Percentiles rank a stretch among this genome's conserved stretches.
Conservation (phyloP, 1,140 invertebrate genomes). For the Penaeus chinensis region DNA sequence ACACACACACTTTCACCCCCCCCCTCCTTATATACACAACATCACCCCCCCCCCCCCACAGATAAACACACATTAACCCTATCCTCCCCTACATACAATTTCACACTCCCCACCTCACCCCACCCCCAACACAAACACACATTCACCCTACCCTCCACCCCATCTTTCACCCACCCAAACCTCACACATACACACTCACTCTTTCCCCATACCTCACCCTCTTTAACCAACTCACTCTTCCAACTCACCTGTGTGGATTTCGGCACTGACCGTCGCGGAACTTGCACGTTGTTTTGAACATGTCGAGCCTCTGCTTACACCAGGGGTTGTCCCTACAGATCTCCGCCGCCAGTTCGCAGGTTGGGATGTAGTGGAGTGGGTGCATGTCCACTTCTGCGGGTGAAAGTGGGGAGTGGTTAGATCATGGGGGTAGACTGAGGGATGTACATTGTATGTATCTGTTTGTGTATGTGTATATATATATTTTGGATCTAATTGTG, state of each 20-base stretch:
- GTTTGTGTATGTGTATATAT: neutral
- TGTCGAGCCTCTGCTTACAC: constrained; percentile 58
- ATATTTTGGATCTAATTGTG: neutral
- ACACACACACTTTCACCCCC: too few relatives aligned
- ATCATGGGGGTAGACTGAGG: neutral
- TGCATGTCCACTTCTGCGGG: constrained; percentile 62
- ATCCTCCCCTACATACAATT: too few relatives aligned
- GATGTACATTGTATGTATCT: neutral
- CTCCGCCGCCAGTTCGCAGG: constrained; percentile 51
- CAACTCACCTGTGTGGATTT: constrained; percentile 56
- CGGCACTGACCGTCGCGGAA: constrained; percentile 56
- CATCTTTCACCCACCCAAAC: too few relatives aligned
- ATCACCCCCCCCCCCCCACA: too few relatives aligned
- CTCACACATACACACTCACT: too few relatives aligned
- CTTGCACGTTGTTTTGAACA: constrained; percentile 56
- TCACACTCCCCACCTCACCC: too few relatives aligned
- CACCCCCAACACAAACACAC: too few relatives aligned
- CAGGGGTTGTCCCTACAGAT: constrained; percentile 60
- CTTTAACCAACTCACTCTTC: too few relatives aligned
- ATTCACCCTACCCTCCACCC: too few relatives aligned
- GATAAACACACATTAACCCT: too few relatives aligned
- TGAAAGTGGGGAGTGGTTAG: neutral
- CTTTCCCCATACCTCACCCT: too few relatives aligned
- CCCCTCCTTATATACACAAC: too few relatives aligned
- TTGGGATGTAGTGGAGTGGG: constrained; percentile 60